Conservation (phyloP, 2,888 invertebrate species). For the Rhogogaster chlorosoma region DNA sequence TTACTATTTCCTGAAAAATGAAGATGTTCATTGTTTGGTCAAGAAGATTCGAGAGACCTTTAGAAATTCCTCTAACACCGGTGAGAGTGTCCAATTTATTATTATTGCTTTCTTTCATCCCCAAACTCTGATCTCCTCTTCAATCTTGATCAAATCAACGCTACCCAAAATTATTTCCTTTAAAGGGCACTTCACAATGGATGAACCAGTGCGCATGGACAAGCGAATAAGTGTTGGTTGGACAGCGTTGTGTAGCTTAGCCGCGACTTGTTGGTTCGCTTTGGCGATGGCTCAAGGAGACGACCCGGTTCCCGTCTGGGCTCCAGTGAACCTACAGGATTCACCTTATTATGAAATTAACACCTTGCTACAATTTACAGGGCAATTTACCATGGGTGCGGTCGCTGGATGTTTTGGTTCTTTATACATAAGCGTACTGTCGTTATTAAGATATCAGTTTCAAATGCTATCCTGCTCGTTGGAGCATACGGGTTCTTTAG, state of each 20-base stretch:
- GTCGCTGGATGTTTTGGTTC: conserved; percentile 16
- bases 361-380: conserved; percentile 13
- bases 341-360: conserved; percentile 28
- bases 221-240: not conserved
- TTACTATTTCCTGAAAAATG: conserved; percentile 14
- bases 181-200: conserved; percentile 41
- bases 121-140: not conserved
- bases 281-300: conserved; percentile 18
- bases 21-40: not conserved
- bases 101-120: not conserved
- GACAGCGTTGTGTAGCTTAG: not conserved
- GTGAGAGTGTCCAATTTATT: conserved; percentile 8
- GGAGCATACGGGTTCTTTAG: conserved; percentile 34
- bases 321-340: conserved; percentile 19
- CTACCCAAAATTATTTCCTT: not conserved
- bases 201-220: not conserved
- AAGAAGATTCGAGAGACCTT: not conserved
- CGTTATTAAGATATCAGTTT: conserved; percentile 11
- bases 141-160: not conserved
- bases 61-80: conserved; percentile 39
- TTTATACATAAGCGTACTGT: conserved; percentile 31
- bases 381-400: conserved; percentile 5
- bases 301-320: conserved; percentile 36
- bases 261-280: not conserved
- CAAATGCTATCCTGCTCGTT: conserved; percentile 31